phyloP scores from a whole-genome alignment of 64 coral and sea anemone species.

The Trachythela sp. region DNA sequence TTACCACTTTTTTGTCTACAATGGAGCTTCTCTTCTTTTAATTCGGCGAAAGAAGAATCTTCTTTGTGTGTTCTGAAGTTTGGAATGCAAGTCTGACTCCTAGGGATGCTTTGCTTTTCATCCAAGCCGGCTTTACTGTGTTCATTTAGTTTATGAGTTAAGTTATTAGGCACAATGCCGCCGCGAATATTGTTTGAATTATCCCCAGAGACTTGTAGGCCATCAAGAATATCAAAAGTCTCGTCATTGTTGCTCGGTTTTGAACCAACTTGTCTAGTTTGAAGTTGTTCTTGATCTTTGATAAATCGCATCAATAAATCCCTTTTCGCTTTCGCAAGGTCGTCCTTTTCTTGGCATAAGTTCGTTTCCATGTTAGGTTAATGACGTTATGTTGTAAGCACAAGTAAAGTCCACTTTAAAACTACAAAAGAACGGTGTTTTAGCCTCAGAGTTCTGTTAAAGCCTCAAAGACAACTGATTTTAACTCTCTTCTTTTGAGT shows the following conservation, averaged over 20 bases:
- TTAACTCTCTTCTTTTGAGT: too few species aligned
- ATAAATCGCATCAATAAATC: conserved; percentile 87
- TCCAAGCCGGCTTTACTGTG: too few species aligned
- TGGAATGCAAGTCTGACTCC: too few species aligned
- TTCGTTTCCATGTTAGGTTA: neutral
- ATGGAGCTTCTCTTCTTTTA: too few species aligned
- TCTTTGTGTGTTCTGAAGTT: too few species aligned
- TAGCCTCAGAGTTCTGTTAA: too few species aligned
- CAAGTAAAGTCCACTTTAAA: too few species aligned
- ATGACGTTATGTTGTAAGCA: too few species aligned
- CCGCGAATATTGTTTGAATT: neutral
- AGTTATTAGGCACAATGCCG: neutral
- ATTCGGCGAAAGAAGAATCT: too few species aligned
- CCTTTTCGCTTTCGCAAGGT: conserved; percentile 52
- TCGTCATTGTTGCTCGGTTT: conserved; percentile 67
- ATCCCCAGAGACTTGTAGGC: neutral
- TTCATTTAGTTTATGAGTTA: neutral
- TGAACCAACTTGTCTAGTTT: conserved; percentile 73
- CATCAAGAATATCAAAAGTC: conserved; percentile 87
- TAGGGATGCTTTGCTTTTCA: too few species aligned
- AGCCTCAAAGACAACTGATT: too few species aligned
- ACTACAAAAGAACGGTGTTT: too few species aligned
- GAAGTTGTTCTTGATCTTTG: conserved; percentile 82
- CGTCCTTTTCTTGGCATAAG: conserved; percentile 8
- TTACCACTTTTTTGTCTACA: neutral